Evolutionary conservation across 92 coral and sea anemone species (phyloP).

Genomic region (Actinernus sp.): DNA sequence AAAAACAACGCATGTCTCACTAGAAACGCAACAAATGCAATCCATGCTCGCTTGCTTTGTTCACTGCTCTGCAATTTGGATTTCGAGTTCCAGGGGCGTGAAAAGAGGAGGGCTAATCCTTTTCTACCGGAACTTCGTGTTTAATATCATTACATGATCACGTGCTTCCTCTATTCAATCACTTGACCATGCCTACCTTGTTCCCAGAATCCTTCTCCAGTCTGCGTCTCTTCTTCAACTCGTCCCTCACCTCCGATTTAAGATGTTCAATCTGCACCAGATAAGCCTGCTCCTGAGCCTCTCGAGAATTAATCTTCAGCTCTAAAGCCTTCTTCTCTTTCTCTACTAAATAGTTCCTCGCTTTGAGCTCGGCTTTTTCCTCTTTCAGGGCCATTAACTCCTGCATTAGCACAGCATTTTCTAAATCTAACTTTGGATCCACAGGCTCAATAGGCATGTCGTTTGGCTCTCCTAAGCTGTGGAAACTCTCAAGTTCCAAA

Average conservation of each 20-base stretch:
- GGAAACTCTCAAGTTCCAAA: slow-evolving; percentile 87
- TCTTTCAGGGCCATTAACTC: slow-evolving; percentile 98
- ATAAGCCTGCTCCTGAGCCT: slow-evolving; percentile 97
- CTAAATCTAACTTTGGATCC: slow-evolving; percentile 93
- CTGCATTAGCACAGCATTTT: slow-evolving; percentile 97
- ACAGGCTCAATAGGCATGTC: slow-evolving; percentile 77
- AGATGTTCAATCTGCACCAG: slow-evolving; percentile 97
- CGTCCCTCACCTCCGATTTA: slow-evolving; percentile 93
- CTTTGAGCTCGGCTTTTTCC: slow-evolving; percentile 96
- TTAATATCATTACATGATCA: not conserved
- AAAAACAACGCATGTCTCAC: no score
- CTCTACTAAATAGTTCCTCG: slow-evolving; percentile 96
- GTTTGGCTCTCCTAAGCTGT: slow-evolving; percentile 74
- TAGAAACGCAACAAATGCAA: no score
- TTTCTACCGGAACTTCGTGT: not conserved
- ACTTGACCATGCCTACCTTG: slow-evolving; percentile 24
- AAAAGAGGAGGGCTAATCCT: not conserved
- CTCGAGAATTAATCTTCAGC: slow-evolving; percentile 88
- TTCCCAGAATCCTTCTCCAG: slow-evolving; percentile 77
- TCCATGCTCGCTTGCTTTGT: no score
- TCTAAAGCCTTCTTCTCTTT: slow-evolving; percentile 97
- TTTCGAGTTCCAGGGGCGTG: no score
- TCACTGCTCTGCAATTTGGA: no score
- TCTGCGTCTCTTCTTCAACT: slow-evolving; percentile 79
- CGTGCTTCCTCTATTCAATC: no score